These are phyloP conservation scores for Leptinotarsa tumamoca DNA, from an alignment of 2,888 invertebrate species.

Conservation along the genomic window DNA sequence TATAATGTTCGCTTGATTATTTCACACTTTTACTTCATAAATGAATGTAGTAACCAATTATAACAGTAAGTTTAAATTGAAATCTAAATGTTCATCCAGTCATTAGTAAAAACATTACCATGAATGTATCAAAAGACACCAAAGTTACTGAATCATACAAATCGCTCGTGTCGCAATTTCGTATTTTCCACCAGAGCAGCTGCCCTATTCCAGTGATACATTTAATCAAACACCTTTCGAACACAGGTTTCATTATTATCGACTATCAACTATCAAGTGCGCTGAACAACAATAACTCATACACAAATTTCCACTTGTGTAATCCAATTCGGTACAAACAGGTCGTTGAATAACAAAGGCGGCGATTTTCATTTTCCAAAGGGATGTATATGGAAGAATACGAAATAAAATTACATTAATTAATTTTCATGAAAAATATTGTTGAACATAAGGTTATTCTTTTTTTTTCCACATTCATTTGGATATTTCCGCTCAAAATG, in stretches of 20 bases:
- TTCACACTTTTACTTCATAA: no score
- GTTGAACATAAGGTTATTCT: no score
- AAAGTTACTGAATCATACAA: background rate
- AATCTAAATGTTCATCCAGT: no score
- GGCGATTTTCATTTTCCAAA: background rate
- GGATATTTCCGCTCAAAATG: no score
- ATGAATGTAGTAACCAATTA: no score
- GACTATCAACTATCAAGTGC: slow-evolving; percentile 24
- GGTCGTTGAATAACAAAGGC: slow-evolving; percentile 31
- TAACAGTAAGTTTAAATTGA: no score
- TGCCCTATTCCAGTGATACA: slow-evolving; percentile 11
- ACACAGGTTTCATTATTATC: slow-evolving; percentile 28
- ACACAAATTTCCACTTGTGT: slow-evolving; percentile 34
- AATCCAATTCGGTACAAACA: slow-evolving; percentile 35
- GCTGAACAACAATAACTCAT: slow-evolving; percentile 6
- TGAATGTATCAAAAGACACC: background rate
- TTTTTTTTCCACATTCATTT: no score
- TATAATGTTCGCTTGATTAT: no score
- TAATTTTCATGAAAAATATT: no score
- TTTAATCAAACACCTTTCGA: slow-evolving; percentile 9
- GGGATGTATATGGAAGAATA: background rate
- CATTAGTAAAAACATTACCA: background rate
- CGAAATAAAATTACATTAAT: no score
- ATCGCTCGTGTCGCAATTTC: slow-evolving; percentile 3
- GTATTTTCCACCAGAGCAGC: slow-evolving; percentile 12